Percentiles rank a stretch among this genome's conserved stretches.
Conservation (phyloP, 2,113 vertebrate genomes). For the Misgurnus anguillicaudatus region DNA sequence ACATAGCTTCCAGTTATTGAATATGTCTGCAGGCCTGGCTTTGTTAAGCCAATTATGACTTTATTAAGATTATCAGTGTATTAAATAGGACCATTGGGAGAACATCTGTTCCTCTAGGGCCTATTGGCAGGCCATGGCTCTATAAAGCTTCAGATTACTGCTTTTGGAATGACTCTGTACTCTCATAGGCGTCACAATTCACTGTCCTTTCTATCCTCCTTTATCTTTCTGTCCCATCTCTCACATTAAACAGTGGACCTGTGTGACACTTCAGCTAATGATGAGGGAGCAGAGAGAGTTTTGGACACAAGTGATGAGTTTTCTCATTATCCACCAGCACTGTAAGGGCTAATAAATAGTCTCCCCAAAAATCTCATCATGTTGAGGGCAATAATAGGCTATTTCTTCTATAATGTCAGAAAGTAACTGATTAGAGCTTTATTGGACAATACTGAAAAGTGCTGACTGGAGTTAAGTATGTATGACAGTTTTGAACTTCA, state of each 20-base stretch:
- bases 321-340: not conserved
- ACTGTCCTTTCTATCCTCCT: not conserved
- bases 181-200: not conserved
- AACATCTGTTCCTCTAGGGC: not conserved
- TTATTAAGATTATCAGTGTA: not conserved
- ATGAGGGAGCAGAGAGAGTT: not conserved
- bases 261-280: not conserved
- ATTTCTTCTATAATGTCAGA: not conserved
- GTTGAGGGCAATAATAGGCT: not conserved
- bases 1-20: not conserved
- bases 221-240: not conserved
- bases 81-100: not conserved
- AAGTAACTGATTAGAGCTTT: not conserved
- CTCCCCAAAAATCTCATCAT: not conserved
- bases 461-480: too few relatives aligned
- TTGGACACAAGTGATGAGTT: too few relatives aligned
- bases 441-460: not conserved
- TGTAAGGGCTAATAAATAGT: not conserved
- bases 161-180: not conserved
- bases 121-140: not conserved
- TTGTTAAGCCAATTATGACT: not conserved
- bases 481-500: too few relatives aligned
- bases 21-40: not conserved
- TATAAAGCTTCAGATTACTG: not conserved
- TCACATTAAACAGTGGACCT: too few relatives aligned